A percentile compares a stretch with the other conserved stretches of the same genome.
Evolutionary conservation across 2,797 vertebrate species (phyloP).

Genomic region (Eulemur rubriventer): DNA sequence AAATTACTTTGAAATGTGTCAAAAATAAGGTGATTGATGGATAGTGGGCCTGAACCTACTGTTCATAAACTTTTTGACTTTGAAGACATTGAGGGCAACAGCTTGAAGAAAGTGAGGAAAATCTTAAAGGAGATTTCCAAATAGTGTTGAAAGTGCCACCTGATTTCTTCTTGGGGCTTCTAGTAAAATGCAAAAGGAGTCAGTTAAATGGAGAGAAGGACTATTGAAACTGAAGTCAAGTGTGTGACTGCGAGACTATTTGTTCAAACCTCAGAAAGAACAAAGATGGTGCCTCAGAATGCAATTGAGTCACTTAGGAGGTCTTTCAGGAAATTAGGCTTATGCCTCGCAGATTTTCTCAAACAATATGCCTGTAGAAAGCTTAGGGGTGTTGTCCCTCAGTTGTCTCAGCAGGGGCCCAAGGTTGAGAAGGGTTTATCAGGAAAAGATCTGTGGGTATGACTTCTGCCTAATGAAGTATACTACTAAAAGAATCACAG

Average conservation of each 20-base stretch:
- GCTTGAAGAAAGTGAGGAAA: background rate
- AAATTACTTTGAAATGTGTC: conserved; percentile 22
- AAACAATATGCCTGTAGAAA: conserved; percentile 6
- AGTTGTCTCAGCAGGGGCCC: background rate
- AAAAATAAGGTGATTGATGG: background rate
- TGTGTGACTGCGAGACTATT: background rate
- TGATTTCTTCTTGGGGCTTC: background rate
- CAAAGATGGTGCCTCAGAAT: background rate
- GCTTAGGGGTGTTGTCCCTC: background rate
- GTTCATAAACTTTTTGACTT: background rate
- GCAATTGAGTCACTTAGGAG: background rate
- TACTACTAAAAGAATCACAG: background rate
- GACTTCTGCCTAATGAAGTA: background rate
- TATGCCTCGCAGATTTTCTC: background rate
- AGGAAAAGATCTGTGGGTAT: background rate
- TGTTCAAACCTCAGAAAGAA: background rate
- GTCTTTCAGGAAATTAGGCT: background rate
- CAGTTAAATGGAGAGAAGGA: background rate
- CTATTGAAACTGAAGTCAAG: background rate
- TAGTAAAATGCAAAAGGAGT: background rate
- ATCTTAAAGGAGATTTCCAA: conserved; percentile 4
- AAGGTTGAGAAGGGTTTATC: background rate
- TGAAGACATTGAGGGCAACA: background rate
- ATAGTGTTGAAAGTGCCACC: background rate
- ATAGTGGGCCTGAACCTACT: background rate